These are phyloP conservation scores for Bradypodion pumilum DNA, from an alignment of 2,797 vertebrate genomes.

Conservation along the genomic window DNA sequence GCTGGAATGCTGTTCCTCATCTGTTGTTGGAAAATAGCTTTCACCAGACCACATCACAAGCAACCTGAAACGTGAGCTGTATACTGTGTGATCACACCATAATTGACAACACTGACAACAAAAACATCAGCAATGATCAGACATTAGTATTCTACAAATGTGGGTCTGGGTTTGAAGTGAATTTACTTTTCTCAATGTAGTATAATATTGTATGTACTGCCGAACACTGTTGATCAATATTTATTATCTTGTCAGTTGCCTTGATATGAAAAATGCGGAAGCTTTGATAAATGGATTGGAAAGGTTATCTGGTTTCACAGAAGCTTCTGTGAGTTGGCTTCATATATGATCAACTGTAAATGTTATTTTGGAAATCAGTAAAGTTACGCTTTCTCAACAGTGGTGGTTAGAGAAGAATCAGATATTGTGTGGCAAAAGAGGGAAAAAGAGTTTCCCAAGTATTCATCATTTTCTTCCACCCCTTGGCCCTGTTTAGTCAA, in stretches of 20 bases:
- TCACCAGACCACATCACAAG: too few species aligned
- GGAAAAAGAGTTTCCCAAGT: background rate
- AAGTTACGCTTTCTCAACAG: conserved; percentile 15
- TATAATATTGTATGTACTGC: conserved; percentile 27
- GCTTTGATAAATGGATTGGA: conserved; percentile 58
- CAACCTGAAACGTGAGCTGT: too few species aligned
- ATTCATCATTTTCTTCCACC: conserved; percentile 2
- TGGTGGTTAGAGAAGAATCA: background rate
- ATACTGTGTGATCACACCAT: too few species aligned
- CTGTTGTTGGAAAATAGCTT: too few species aligned
- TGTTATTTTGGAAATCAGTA: conserved; percentile 40
- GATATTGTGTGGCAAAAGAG: background rate
- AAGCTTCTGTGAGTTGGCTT: conserved; percentile 41
- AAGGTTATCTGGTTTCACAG: conserved; percentile 55
- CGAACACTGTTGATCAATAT: conserved; percentile 57
- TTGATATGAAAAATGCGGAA: conserved; percentile 58
- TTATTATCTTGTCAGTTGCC: conserved; percentile 52
- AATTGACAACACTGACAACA: background rate
- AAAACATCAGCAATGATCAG: background rate
- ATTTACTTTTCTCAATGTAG: conserved; percentile 45
- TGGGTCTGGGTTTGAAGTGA: conserved; percentile 23
- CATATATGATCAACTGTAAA: conserved; percentile 25
- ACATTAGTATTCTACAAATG: conserved; percentile 32
- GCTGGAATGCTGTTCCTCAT: too few species aligned
- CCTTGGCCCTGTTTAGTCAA: background rate